Base-by-base conservation (phyloP, 1,140 invertebrate species). In the Scaptomyza hsui region DNA sequence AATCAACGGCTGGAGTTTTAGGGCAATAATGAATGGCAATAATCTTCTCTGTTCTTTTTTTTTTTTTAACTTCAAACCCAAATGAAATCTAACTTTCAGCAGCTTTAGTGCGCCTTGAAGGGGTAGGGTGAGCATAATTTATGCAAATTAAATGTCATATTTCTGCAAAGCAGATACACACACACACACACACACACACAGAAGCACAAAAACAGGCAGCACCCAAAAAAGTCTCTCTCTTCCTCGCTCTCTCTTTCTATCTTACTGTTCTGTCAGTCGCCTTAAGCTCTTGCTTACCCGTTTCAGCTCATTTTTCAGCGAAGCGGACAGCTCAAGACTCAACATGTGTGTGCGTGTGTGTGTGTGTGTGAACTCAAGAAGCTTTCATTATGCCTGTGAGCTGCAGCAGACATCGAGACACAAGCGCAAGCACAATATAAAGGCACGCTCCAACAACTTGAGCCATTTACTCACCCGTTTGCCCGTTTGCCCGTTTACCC, bases 111-210 rank as follows among this genome's bases (percentile, higher is more conserved):
- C 21, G 19, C 9, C 21, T 26, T 26, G 24, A 9, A 2, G 21
- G 12, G 6, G 1, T 10, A 7, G 12, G 29, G 16, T 24, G 26
- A 29, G 5, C 37, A 73, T 73, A 73, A 73, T 73, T 73, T 70
- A 73, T 73, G 65, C 35, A 73, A 73, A 73, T 73, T 62, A 73
- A 71, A 71, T 74, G 64, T 67, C 55, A 75, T 64, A 75, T 70
- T 71, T 71, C 42, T 71, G 68, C 61, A 65, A 55, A 24, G 16
- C 65, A 71, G 35, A 56, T 18, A 57, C 13, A 70, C n/a, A 18
- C 26, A 32, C 48, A 60, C 6, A 41, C 19, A 55, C 52, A 65
- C 37, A 45, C 13, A 42, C n/a, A n/a, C n/a, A n/a, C n/a, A n/a
- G n/a, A n/a, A n/a, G n/a, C n/a, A n/a, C n/a, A n/a, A n/a, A n/a